phyloP scores from a whole-genome alignment of 2,888 invertebrate genomes.

The Drosophila setosimentum region DNA sequence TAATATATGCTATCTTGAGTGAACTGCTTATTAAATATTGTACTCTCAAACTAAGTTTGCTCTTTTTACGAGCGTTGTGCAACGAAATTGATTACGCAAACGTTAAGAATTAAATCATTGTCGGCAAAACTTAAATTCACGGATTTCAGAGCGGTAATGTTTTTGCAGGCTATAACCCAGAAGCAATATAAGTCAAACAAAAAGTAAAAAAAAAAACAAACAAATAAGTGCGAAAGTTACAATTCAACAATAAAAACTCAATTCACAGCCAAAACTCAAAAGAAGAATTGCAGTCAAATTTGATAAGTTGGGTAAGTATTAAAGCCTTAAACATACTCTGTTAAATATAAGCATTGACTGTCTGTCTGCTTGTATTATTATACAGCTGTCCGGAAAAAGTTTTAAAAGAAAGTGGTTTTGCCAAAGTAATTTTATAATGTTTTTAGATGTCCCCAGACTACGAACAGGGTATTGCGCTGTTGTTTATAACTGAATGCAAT shows the following conservation, averaged over 20 bases:
- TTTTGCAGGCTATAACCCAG: conserved; percentile 24
- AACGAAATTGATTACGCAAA: conserved; percentile 54
- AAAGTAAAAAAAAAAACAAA: conserved; percentile 47
- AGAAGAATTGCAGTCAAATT: conserved; percentile 18
- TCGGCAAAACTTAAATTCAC: conserved; percentile 3
- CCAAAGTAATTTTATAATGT: no score
- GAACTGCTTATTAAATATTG: conserved; percentile 75
- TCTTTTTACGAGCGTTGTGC: conserved; percentile 47
- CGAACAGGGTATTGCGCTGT: background rate
- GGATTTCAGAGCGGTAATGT: background rate
- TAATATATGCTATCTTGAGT: conserved; percentile 63
- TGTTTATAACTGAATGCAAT: background rate
- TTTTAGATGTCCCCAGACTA: background rate
- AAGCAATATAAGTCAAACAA: conserved; percentile 69
- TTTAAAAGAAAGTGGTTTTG: background rate
- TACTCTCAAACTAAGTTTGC: conserved; percentile 59
- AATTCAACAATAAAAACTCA: conserved; percentile 18
- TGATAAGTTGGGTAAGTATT: conserved; percentile 42
- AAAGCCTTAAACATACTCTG: conserved; percentile 4
- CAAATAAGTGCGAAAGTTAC: conserved; percentile 28
- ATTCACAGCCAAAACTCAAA: conserved; percentile 12
- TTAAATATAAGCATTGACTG: background rate
- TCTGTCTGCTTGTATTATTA: background rate
- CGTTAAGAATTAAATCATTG: conserved; percentile 14
- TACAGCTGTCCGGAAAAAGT: background rate